Conservation (phyloP, 2,888 invertebrate genomes). For the Phymatocera aterrima region DNA sequence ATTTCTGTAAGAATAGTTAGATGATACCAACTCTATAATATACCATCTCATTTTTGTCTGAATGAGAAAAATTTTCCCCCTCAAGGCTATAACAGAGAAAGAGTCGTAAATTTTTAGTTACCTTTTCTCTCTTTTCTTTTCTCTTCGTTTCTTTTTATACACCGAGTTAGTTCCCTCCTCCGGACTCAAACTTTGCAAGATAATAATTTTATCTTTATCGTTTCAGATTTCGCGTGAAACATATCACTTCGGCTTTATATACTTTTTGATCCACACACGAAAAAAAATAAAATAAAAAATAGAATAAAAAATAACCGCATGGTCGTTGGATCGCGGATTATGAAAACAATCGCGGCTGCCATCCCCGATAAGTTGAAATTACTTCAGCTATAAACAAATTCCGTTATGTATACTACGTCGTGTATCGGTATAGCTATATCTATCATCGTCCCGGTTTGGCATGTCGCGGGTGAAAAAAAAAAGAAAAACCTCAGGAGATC, state of each 20-base stretch:
- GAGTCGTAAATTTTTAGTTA: background rate
- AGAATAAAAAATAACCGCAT: no score
- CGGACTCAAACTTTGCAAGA: conserved; percentile 31
- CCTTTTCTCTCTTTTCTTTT: conserved; percentile 24
- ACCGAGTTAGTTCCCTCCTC: no score
- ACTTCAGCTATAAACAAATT: conserved; percentile 27
- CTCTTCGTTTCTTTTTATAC: background rate
- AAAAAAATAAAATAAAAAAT: no score
- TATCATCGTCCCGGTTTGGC: no score
- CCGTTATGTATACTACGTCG: background rate
- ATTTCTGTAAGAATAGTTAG: background rate
- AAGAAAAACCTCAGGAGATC: conserved; percentile 14
- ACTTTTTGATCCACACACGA: background rate
- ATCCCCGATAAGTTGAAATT: conserved; percentile 17
- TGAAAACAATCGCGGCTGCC: conserved; percentile 19
- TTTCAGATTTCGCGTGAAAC: conserved; percentile 44
- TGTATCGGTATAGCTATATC: background rate
- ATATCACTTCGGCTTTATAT: background rate
- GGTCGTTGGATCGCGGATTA: conserved; percentile 5
- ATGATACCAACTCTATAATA: conserved; percentile 34
- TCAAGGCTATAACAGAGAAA: no score
- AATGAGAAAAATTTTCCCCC: background rate
- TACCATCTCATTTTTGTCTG: background rate
- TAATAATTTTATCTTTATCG: conserved; percentile 51
- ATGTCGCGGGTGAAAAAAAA: background rate